Evolutionary conservation across 2,888 invertebrate genomes (phyloP), one percentile per base, ranked within the genome.

Genomic region (Chrysolina oricalcia): DNA sequence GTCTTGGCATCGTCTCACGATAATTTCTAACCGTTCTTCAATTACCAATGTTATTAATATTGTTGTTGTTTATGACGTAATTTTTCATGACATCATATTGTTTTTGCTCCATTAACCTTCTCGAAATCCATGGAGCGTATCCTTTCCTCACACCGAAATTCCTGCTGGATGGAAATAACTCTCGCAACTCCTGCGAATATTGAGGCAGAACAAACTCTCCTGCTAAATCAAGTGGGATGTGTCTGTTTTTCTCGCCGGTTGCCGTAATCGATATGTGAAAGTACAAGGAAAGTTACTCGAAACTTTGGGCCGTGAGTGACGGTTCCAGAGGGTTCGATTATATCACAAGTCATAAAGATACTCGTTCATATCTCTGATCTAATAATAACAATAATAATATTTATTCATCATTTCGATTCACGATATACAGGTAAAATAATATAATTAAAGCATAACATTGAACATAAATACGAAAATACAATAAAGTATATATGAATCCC

Each of bases 141-240:
- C 13, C 53, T 11, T 19, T 35, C 27, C 8, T 1, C 8, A 59
- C 56, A 59, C n/a, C 19, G 11, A 23, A 68, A 68, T 48, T 68
- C 40, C 53, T 40, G 9, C 21, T 21, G 21, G 53, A 68, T 53
- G 53, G 50, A 53, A 68, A 56, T 68, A 68, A 41, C 56, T 68
- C 53, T 68, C 53, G 17, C 23, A 68, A 68, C 35, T 68, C 23
- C 68, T 21, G 40, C 40, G 41, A 68, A 53, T 53, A 13, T 41
- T 17, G 40, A 53, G 40, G 27, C 23, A 68, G 48, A 67, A 48
- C 50, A 50, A 67, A 68, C 68, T 68, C 53, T 68, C 56, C 41
- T 53, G 53, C 53, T 41, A 68, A 68, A 68, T 68, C 68, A 68
- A 68, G 68, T 53, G 53, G 53, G 53, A 53, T 68, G 53, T 53